phyloP scores from a whole-genome alignment of 1,140 invertebrate genomes.

The Galleria mellonella region DNA sequence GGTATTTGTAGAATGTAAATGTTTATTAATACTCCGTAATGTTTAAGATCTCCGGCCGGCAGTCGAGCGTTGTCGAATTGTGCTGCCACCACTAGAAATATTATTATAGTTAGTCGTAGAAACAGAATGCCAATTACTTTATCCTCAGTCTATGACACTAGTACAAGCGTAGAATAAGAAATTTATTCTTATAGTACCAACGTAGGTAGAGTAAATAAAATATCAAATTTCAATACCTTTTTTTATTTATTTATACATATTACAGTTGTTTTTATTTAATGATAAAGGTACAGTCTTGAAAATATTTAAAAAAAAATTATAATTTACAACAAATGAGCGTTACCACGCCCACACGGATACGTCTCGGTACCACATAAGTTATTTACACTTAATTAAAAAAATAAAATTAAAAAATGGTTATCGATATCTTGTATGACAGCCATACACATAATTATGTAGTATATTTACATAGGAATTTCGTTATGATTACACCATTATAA shows the following conservation, averaged over 20 bases:
- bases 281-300: conserved; percentile 67
- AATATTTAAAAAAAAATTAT: conserved; percentile 62
- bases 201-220: conserved; percentile 31
- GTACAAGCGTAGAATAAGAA: too few relatives aligned
- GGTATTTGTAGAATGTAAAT: too few relatives aligned
- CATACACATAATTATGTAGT: conserved; percentile 25
- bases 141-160: too few relatives aligned
- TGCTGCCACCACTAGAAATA: too few relatives aligned
- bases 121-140: too few relatives aligned
- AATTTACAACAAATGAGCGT: conserved; percentile 55
- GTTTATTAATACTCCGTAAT: too few relatives aligned
- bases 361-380: conserved; percentile 16
- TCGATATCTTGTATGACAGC: conserved; percentile 13
- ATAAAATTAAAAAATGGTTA: conserved; percentile 37
- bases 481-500: conserved; percentile 4
- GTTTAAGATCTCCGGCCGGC: too few relatives aligned
- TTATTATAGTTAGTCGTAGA: too few relatives aligned
- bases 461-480: conserved; percentile 34
- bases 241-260: conserved; percentile 65
- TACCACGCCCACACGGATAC: conserved; percentile 12
- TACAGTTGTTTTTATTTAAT: conserved; percentile 57
- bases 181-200: too few relatives aligned
- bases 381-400: conserved; percentile 44
- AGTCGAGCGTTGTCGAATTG: too few relatives aligned
- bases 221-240: conserved; percentile 44